Evolutionary conservation across 2,888 invertebrate species (phyloP).

Genomic region (Andrena dorsata): DNA sequence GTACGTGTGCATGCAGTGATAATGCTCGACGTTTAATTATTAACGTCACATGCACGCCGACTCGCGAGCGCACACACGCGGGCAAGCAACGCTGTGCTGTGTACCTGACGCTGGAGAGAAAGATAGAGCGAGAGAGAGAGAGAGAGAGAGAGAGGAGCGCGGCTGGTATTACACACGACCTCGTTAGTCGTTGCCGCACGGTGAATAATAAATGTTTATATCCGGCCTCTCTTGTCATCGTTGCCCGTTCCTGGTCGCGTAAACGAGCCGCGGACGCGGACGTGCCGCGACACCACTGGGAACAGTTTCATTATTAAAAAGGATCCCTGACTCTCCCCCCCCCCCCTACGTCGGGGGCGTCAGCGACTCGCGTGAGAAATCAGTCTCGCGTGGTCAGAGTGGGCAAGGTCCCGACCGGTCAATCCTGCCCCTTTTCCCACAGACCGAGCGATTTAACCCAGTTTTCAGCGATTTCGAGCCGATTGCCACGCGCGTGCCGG

Average conservation of each 20-base stretch:
- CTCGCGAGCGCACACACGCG: constrained; percentile 5
- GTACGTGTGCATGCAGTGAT: constrained; percentile 66
- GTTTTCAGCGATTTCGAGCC: constrained; percentile 11
- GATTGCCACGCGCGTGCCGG: constrained; percentile 2
- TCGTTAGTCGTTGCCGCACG: constrained; percentile 77
- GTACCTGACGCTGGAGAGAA: constrained; percentile 3
- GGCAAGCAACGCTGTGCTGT: neutral
- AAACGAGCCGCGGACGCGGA: constrained; percentile 61
- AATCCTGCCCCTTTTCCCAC: neutral
- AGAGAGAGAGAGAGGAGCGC: constrained; percentile 24
- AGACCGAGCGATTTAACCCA: neutral
- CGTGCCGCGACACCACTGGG: constrained; percentile 46
- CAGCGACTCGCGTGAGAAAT: constrained; percentile 43
- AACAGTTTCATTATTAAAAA: constrained; percentile 49
- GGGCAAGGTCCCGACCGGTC: constrained; percentile 1
- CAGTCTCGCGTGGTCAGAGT: constrained; percentile 8
- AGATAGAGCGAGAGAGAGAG: neutral
- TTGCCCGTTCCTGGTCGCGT: constrained; percentile 61
- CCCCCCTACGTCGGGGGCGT: neutral
- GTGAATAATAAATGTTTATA: constrained; percentile 81
- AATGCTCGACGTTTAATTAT: constrained; percentile 75
- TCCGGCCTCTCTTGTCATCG: constrained; percentile 69
- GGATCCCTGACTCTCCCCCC: constrained; percentile 8
- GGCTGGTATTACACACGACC: constrained; percentile 74
- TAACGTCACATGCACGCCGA: constrained; percentile 64